Evolutionary conservation across 2,888 invertebrate genomes (phyloP).

Genomic region (Diplazon laetatorius): DNA sequence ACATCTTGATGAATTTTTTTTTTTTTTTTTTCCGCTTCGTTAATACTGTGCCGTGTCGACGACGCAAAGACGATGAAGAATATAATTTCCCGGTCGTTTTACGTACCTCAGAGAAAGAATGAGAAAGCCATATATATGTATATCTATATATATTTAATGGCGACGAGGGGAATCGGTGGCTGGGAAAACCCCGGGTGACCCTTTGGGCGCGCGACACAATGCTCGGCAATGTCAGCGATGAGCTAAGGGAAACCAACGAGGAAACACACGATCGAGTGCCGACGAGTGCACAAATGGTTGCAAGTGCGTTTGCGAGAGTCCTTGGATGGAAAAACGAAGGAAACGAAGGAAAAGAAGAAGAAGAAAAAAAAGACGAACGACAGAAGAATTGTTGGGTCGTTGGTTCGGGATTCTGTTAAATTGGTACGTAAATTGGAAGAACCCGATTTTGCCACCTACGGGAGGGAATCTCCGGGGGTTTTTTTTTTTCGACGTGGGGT

Average conservation of each 20-base stretch:
- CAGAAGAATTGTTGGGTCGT: conserved; percentile 19
- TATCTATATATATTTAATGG: conserved; percentile 15
- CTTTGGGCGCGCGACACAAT: conserved; percentile 60
- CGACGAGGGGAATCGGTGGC: conserved; percentile 50
- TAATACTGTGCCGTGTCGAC: too few relatives aligned
- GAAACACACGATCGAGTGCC: conserved; percentile 24
- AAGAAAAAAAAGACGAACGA: not conserved
- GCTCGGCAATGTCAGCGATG: conserved; percentile 21
- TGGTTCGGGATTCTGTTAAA: conserved; percentile 25
- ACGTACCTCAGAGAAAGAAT: conserved; percentile 13
- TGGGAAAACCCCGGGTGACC: conserved; percentile 62
- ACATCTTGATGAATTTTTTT: too few relatives aligned
- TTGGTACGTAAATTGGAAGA: conserved; percentile 45
- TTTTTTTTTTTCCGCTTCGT: too few relatives aligned
- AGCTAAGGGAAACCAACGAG: not conserved
- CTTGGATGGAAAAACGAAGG: conserved; percentile 24
- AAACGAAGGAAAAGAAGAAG: conserved; percentile 20
- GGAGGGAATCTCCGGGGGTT: conserved; percentile 23
- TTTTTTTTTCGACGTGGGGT: not conserved
- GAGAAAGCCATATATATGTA: conserved; percentile 13
- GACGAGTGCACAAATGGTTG: conserved; percentile 25
- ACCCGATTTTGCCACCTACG: conserved; percentile 21
- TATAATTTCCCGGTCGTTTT: conserved; percentile 55
- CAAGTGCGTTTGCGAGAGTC: conserved; percentile 5
- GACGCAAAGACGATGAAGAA: conserved; percentile 31